Evolutionary conservation across 2,888 invertebrate genomes (phyloP), one percentile per base, ranked within the genome.

Genomic region (Coleophora deauratella): DNA sequence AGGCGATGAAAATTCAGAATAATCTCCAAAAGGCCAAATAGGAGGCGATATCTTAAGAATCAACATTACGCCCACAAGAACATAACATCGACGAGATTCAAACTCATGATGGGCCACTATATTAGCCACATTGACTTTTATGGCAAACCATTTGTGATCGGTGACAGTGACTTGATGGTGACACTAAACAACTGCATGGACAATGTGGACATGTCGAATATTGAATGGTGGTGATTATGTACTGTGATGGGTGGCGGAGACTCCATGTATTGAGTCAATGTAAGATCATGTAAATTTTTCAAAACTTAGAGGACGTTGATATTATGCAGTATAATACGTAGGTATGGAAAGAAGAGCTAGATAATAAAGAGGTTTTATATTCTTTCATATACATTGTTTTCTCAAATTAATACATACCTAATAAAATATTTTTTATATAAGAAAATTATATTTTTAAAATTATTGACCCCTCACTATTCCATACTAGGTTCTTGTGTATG

Each of bases 101-200:
- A 66, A 57, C 61, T 57, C 59, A 52, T 66, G 72, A 78, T 68
- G 65, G 66, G 54, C 59, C 56, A 66, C 58, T 77, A 78, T 73
- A 78, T 79, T 72, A 78, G 58, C 65, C 62, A 51, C 57, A 56
- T 57, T 51, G 74, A 76, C 71, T 65, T 76, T 79, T 73, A 76
- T 63, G 62, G 71, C 55, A 57, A 52, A 53, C 64, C 71, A 68
- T 75, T 73, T 74, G 66, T 69, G 73, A 59, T 45, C 56, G 59
- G 52, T 67, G 77, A 75, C 76, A 39, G 55, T 57, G 66, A 72
- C 57, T 67, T 62, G 59, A 55, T 51, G 54, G 56, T 55, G 60
- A 66, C 58, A 58, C 55, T 50, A 52, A 53, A 55, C 55, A 52
- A 54, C 33, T 14, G 52, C 43, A 49, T 46, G 55, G 59, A 62